phyloP scores from a whole-genome alignment of 2,797 vertebrate species.

The Scolopax bukidnonensis region DNA sequence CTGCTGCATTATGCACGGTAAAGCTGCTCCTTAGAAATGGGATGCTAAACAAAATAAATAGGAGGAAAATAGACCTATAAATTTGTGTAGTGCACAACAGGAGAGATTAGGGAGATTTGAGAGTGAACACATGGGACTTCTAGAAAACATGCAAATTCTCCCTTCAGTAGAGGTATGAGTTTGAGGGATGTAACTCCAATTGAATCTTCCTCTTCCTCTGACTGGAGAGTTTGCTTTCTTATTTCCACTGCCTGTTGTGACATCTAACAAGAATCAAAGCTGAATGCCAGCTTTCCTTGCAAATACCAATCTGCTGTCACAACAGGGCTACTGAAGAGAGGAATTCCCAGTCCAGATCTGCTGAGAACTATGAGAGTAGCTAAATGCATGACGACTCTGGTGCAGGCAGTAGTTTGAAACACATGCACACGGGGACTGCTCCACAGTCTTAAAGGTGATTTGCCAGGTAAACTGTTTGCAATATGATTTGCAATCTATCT shows the following conservation, averaged over 20 bases:
- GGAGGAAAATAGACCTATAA: neutral
- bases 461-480: neutral
- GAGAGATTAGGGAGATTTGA: neutral
- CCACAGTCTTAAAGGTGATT: neutral
- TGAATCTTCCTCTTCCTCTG: neutral
- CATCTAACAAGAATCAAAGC: neutral
- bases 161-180: neutral
- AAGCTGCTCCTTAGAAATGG: neutral
- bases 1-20: neutral
- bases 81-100: neutral
- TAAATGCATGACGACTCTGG: rapidly evolving
- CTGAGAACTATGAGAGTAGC: neutral
- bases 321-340: neutral
- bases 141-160: neutral
- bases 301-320: neutral
- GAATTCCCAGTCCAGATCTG: neutral
- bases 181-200: neutral
- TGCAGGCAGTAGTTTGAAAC: neutral
- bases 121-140: neutral
- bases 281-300: neutral
- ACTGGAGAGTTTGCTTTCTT: neutral
- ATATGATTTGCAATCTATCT: neutral
- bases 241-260: neutral
- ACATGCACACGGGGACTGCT: neutral
- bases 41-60: neutral